Percentiles rank a stretch among this genome's conserved stretches.
Evolutionary conservation across 2,888 invertebrate genomes (phyloP).

Genomic region (Xestoiulus laeticollis): DNA sequence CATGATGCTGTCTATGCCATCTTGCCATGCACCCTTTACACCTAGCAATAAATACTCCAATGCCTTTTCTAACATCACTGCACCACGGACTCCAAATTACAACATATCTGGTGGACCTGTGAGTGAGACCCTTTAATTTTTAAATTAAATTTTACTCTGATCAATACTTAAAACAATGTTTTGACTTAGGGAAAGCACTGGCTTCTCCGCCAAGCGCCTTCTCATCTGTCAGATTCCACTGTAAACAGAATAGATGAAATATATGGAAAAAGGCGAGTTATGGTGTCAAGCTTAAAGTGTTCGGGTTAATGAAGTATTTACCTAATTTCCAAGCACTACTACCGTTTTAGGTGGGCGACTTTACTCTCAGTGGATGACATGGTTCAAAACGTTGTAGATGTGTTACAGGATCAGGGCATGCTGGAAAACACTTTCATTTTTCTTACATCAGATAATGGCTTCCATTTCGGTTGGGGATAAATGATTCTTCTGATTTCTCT

Average conservation of each 20-base stretch:
- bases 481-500: neutral
- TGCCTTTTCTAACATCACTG: conserved; percentile 71
- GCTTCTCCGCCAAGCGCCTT: conserved; percentile 77
- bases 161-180: neutral
- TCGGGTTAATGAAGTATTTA: neutral
- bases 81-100: conserved; percentile 73
- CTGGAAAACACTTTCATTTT: conserved; percentile 81
- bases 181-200: conserved; percentile 80
- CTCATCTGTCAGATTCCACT: conserved; percentile 71
- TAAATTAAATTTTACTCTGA: neutral
- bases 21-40: conserved; percentile 86
- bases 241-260: conserved; percentile 74
- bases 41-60: conserved; percentile 78
- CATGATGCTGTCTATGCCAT: conserved; percentile 86
- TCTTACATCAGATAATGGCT: conserved; percentile 90
- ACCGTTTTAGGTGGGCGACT: conserved; percentile 73
- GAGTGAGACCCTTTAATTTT: neutral
- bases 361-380: conserved; percentile 88
- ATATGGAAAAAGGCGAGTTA: conserved; percentile 62
- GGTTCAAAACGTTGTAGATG: conserved; percentile 72
- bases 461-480: conserved; percentile 77
- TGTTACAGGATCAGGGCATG: conserved; percentile 68
- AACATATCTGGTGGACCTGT: conserved; percentile 61
- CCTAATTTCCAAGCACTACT: neutral
- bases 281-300: neutral